A percentile compares a stretch with the other conserved stretches of the same genome.
Evolutionary conservation across 1,140 invertebrate species (phyloP).

Genomic region (Scaptomyza montana): DNA sequence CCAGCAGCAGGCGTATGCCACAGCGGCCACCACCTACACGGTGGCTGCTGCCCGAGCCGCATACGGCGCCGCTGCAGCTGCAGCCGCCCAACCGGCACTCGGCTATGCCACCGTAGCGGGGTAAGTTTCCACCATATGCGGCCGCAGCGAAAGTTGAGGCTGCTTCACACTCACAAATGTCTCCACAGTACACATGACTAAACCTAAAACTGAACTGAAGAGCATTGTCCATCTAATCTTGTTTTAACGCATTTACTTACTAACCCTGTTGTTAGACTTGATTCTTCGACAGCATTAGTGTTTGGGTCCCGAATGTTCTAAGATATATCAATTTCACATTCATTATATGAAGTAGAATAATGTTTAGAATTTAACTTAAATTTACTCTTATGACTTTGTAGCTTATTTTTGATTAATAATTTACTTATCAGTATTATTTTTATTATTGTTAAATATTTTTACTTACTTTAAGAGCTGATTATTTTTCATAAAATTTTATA

Average conservation of each 20-base stretch:
- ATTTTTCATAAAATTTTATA: slow-evolving; percentile 18
- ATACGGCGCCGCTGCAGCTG: slow-evolving; percentile 92
- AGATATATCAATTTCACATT: neutral
- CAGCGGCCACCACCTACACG: slow-evolving; percentile 91
- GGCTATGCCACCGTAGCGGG: slow-evolving; percentile 86
- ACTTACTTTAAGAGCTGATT: neutral
- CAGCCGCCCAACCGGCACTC: slow-evolving; percentile 89
- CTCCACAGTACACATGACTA: neutral
- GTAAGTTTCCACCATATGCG: slow-evolving; percentile 64
- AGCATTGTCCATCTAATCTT: neutral
- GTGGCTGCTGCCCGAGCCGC: slow-evolving; percentile 92
- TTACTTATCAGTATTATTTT: slow-evolving; percentile 1
- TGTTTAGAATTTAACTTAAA: neutral
- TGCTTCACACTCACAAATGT: neutral
- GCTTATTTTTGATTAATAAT: neutral
- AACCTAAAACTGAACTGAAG: neutral
- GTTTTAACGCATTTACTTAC: neutral
- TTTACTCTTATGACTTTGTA: neutral
- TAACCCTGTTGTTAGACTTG: neutral
- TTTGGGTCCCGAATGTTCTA: neutral
- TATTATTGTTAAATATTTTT: slow-evolving; percentile 16
- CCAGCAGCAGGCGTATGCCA: slow-evolving; percentile 87
- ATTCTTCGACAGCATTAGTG: neutral
- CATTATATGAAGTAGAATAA: no score
- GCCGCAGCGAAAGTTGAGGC: neutral